A percentile compares a stretch with the other conserved stretches of the same genome.
These are phyloP conservation scores for Acromyrmex charruanus DNA, from an alignment of 1,140 invertebrate genomes.

Conservation along the genomic window DNA sequence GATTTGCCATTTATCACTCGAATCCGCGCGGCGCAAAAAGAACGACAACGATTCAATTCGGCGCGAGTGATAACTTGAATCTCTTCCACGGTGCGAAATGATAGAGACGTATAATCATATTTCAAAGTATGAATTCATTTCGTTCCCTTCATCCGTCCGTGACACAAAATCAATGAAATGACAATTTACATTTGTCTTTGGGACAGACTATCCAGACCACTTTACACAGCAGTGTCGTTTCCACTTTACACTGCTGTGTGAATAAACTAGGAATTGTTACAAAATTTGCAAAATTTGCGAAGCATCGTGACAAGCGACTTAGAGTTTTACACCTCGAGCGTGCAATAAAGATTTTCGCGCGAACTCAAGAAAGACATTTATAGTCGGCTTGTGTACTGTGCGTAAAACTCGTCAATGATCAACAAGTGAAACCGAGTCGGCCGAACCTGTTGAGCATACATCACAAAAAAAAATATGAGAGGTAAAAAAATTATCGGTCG, in stretches of 20 bases:
- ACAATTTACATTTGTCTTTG: not conserved
- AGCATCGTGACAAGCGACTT: not conserved
- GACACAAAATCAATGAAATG: not conserved
- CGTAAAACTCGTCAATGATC: constrained; percentile 50
- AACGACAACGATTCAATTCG: constrained; percentile 1
- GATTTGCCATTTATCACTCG: constrained; percentile 37
- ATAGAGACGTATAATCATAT: not conserved
- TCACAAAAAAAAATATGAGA: constrained; percentile 17
- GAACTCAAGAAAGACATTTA: constrained; percentile 20
- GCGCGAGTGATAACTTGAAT: not conserved
- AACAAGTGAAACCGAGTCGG: constrained; percentile 52
- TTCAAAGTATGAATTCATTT: constrained; percentile 4
- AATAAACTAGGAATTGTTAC: not conserved
- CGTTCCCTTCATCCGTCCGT: not conserved
- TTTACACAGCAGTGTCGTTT: not conserved
- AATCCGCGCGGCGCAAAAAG: constrained; percentile 7
- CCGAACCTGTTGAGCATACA: constrained; percentile 57
- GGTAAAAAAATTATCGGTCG: constrained; percentile 36
- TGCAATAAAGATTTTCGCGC: not conserved
- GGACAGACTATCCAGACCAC: not conserved
- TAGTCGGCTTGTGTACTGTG: not conserved
- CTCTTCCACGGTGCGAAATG: not conserved
- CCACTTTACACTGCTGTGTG: too few species aligned
- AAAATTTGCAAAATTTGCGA: not conserved
- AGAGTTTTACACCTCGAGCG: not conserved